phyloP scores from a whole-genome alignment of 2,113 vertebrate genomes.

The Mormoops blainvillei region DNA sequence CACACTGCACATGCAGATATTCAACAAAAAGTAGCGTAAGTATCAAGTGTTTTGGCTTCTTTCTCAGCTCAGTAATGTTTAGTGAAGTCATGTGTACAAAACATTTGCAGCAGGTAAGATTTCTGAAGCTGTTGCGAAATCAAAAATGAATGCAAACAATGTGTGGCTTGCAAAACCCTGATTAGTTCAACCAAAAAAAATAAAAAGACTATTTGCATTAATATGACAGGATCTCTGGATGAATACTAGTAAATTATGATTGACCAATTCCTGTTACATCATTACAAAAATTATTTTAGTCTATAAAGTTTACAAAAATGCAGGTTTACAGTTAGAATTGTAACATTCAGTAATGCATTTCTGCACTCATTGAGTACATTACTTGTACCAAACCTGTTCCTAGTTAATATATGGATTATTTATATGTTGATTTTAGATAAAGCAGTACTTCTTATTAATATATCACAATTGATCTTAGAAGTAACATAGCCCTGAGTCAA shows the following conservation, averaged over 20 bases:
- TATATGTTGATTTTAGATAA: not conserved
- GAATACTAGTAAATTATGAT: not conserved
- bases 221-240: not conserved
- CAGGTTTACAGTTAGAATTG: not conserved
- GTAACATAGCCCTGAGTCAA: not conserved
- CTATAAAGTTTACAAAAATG: not conserved
- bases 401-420: not conserved
- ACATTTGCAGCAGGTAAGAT: conserved; percentile 40
- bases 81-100: conserved; percentile 45
- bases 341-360: not conserved
- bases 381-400: not conserved
- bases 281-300: not conserved
- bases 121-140: conserved; percentile 44
- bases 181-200: conserved; percentile 24
- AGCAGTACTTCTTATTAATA: not conserved
- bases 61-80: conserved; percentile 53
- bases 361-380: not conserved
- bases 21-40: not conserved
- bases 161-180: conserved; percentile 14
- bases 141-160: conserved; percentile 51
- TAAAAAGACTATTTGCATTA: not conserved
- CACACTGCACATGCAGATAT: not conserved
- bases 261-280: not conserved
- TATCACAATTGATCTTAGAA: not conserved
- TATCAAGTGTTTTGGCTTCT: conserved; percentile 39